A percentile compares a stretch with the other conserved stretches of the same genome.
Evolutionary conservation across 2,888 invertebrate species (phyloP).

Genomic region (Geophilus truncorum): DNA sequence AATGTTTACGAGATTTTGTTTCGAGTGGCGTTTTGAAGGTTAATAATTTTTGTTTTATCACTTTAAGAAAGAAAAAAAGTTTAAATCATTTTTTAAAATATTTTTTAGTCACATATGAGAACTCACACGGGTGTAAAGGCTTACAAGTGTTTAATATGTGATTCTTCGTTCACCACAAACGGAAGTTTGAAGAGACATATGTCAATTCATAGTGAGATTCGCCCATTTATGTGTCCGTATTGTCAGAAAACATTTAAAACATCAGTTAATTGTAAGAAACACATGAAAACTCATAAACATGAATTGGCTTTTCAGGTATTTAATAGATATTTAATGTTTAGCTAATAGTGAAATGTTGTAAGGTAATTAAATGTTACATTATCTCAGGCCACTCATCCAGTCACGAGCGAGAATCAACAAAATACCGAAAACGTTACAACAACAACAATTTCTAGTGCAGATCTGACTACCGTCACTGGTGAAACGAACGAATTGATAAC

Average conservation of each 20-base stretch:
- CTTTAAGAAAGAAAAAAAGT: too few species aligned
- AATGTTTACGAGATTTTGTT: slow-evolving; percentile 52
- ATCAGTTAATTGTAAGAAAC: slow-evolving; percentile 59
- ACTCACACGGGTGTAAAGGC: slow-evolving; percentile 51
- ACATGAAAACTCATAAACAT: slow-evolving; percentile 59
- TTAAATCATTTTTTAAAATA: background rate
- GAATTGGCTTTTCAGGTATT: slow-evolving; percentile 51
- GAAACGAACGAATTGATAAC: background rate
- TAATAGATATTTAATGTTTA: background rate
- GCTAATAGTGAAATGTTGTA: background rate
- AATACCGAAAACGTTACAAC: background rate
- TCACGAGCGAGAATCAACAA: background rate
- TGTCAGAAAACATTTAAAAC: slow-evolving; percentile 59
- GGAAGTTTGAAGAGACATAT: slow-evolving; percentile 55
- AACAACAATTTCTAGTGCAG: background rate
- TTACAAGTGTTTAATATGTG: slow-evolving; percentile 55
- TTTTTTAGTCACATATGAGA: slow-evolving; percentile 45
- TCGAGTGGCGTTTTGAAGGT: slow-evolving; percentile 57
- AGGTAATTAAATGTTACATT: too few species aligned
- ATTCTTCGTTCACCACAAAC: slow-evolving; percentile 55
- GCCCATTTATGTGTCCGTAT: slow-evolving; percentile 58
- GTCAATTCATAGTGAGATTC: slow-evolving; percentile 52
- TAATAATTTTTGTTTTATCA: background rate
- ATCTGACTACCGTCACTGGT: background rate
- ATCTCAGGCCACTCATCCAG: background rate